Base-by-base conservation (phyloP, 1,140 invertebrate species). In the Rhopalosiphum maidis region DNA sequence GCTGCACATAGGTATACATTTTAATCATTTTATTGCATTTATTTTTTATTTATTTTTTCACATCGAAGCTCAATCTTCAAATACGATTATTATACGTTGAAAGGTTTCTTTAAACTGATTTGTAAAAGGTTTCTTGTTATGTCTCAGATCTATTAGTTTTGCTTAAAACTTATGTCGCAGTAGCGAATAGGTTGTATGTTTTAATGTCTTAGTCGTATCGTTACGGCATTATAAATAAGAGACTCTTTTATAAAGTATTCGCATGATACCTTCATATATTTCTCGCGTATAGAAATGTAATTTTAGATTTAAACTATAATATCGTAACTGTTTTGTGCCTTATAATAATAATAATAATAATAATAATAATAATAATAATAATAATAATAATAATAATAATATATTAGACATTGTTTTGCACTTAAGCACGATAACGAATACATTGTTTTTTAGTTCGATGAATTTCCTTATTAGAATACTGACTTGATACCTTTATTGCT, bases 291-390 rank as follows among this genome's bases (percentile, higher is more conserved):
- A 30, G 11, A 68, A n/a, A 68, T 30, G 30, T 9, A 15, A 30
- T n/a, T 30, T 68, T 30, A 68, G 23, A n/a, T 15, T 68, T 68
- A 0, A 68, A 30, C 1, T 68, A 4, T 68, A 3, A 30, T 25
- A 15, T 51, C 48, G 15, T 15, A 30, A 68, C 11, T n/a, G 9
- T 15, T 0, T 4, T n/a, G 4, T n/a, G 30, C n/a, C 15, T n/a
- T 30, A 68, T 68, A 68, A 68, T 68, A 55, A 68, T 68, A 68
- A 68, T 68, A 68, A 68, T 68, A 55, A 68, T 68, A 68, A 68
- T 68, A 51, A 68, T 15, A 11, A 68, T 68, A 55, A 68, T 68
- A 68, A 68, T 68, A 51, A 68, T 15, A 11, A 68, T 68, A 68
- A 68, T 68, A 55, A 68, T 68, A 68, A 68, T 68, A 68, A 68